phyloP scores from a whole-genome alignment of 1,140 invertebrate species.

The Hyphantria cunea region DNA sequence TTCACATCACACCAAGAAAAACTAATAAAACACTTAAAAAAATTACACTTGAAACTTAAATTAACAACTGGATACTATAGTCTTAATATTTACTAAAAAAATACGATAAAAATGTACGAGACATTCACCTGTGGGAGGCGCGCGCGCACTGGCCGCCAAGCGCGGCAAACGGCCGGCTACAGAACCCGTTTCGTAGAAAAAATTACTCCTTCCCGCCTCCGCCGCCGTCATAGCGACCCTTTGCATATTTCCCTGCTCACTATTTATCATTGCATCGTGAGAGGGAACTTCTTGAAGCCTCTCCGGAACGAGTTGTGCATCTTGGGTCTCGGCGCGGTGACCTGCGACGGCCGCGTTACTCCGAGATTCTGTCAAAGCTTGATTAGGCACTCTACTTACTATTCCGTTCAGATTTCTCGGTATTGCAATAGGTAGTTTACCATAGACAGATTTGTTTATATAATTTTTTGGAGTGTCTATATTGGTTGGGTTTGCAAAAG shows the following conservation, averaged over 20 bases:
- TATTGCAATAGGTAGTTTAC: slow-evolving; percentile 47
- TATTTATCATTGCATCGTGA: slow-evolving; percentile 60
- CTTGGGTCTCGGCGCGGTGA: slow-evolving; percentile 19
- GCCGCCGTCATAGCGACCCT: slow-evolving; percentile 61
- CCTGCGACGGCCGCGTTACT: slow-evolving; percentile 30
- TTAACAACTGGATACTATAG: slow-evolving; percentile 6
- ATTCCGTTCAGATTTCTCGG: slow-evolving; percentile 39
- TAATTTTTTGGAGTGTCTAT: slow-evolving; percentile 61
- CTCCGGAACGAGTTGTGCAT: slow-evolving; percentile 72
- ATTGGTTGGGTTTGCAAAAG: slow-evolving; percentile 61
- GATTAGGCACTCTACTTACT: slow-evolving; percentile 30
- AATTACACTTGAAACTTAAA: slow-evolving; percentile 9
- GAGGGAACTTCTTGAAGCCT: slow-evolving; percentile 58
- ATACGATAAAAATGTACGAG: slow-evolving; percentile 38
- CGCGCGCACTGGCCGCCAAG: slow-evolving; percentile 64
- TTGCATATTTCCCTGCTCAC: slow-evolving; percentile 66
- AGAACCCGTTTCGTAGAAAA: slow-evolving; percentile 77
- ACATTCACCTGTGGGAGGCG: slow-evolving; percentile 72
- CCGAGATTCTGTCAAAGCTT: slow-evolving; percentile 36
- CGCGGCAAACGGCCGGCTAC: slow-evolving; percentile 47
- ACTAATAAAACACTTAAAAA: slow-evolving; percentile 13
- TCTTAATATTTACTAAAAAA: slow-evolving; percentile 15
- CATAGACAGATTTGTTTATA: slow-evolving; percentile 52
- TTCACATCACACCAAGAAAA: slow-evolving; percentile 44
- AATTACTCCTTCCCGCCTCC: slow-evolving; percentile 65